Conservation (phyloP, 2,797 vertebrate species). For the Gouania willdenowi region DNA sequence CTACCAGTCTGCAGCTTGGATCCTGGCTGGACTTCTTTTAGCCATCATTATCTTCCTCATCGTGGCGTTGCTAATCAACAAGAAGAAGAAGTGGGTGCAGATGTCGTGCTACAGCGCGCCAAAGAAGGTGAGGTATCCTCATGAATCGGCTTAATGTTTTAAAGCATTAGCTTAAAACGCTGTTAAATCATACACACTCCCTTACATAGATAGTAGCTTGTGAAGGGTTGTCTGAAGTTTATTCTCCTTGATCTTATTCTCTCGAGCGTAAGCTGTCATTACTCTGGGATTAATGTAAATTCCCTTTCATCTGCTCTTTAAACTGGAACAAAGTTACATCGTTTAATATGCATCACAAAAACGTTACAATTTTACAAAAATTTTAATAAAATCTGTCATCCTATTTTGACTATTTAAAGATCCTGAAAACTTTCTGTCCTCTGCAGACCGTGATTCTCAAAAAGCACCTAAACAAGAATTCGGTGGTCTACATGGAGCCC, state of each 20-base stretch:
- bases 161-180: not conserved
- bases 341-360: no score
- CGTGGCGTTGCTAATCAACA: conserved; percentile 74
- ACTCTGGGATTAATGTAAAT: conserved; percentile 22
- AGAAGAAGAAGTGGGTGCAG: conserved; percentile 82
- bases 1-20: conserved; percentile 83
- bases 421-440: not conserved
- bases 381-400: no score
- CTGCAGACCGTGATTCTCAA: conserved; percentile 78
- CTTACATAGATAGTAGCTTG: not conserved
- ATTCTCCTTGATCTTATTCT: conserved; percentile 20
- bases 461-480: conserved; percentile 80
- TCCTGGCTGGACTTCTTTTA: conserved; percentile 78
- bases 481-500: conserved; percentile 79
- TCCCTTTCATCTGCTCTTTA: conserved; percentile 2
- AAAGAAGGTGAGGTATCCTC: conserved; percentile 71
- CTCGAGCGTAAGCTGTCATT: conserved; percentile 20
- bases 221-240: not conserved
- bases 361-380: no score
- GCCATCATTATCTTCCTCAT: conserved; percentile 77
- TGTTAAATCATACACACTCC: not conserved
- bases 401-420: no score
- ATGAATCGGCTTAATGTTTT: not conserved
- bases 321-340: conserved; percentile 18
- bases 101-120: conserved; percentile 83